Conservation (phyloP, 2,113 vertebrate genomes). For the human region DNA sequence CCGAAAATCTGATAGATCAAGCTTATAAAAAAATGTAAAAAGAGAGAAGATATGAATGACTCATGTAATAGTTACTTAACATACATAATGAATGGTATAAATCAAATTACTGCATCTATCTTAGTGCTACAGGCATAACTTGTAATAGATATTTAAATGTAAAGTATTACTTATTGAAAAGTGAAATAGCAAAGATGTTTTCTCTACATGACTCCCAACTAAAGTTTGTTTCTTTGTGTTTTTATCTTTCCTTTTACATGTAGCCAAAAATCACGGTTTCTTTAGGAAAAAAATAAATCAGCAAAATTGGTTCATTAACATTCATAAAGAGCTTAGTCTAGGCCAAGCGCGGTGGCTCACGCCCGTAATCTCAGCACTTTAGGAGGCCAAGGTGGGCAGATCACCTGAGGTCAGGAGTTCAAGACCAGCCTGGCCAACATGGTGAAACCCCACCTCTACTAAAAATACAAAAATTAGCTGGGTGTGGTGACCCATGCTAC, state of each 20-base stretch:
- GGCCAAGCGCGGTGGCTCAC: fast-evolving
- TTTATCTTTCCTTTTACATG: not conserved
- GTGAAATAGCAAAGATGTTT: not conserved
- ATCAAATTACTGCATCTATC: not conserved
- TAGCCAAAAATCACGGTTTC: not conserved
- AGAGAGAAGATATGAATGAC: not conserved
- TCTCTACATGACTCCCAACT: not conserved
- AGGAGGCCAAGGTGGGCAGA: too few species aligned
- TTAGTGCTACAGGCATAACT: not conserved
- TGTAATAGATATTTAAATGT: not conserved
- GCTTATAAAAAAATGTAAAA: not conserved
- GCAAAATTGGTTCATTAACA: not conserved
- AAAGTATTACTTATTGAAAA: constrained; percentile 5
- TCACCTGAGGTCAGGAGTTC: too few species aligned
- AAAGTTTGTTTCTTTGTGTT: not conserved
- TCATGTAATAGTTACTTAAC: not conserved
- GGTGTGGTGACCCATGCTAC: too few species aligned
- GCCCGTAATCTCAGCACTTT: too few species aligned
- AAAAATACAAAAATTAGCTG: too few species aligned
- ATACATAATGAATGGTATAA: not conserved
- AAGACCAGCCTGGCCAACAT: too few species aligned
- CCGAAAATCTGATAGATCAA: not conserved
- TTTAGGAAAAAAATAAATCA: not conserved
- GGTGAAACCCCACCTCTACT: too few species aligned
- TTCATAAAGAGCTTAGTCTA: not conserved